These are phyloP conservation scores for Furnarius figulus DNA, from an alignment of 2,113 vertebrate species.

Conservation along the genomic window DNA sequence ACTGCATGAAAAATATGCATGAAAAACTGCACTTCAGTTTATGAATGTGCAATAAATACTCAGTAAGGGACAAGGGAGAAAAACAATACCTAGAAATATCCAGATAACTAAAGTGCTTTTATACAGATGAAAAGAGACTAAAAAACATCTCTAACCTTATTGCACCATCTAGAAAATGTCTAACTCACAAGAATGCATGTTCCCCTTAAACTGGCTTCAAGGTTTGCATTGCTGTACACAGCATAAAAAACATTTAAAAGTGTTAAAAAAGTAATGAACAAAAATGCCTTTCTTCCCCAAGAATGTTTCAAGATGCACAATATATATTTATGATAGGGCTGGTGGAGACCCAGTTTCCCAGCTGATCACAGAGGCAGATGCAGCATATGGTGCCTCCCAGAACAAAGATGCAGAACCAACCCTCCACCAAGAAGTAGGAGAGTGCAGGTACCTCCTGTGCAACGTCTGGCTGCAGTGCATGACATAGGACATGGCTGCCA, in stretches of 20 bases:
- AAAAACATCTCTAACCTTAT: background rate
- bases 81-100: slow-evolving; percentile 24
- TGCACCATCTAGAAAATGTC: slow-evolving; percentile 9
- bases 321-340: background rate
- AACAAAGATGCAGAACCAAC: background rate
- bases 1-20: background rate
- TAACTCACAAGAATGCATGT: background rate
- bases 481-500: background rate
- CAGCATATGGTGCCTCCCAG: background rate
- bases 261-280: background rate
- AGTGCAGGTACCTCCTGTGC: background rate
- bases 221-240: background rate
- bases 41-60: slow-evolving; percentile 60
- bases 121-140: slow-evolving; percentile 35
- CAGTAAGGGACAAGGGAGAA: slow-evolving; percentile 5
- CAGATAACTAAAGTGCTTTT: background rate
- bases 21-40: slow-evolving; percentile 48
- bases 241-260: background rate
- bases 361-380: background rate
- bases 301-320: background rate
- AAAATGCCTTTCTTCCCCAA: background rate
- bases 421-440: background rate
- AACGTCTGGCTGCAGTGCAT: background rate
- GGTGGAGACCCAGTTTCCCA: background rate
- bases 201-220: background rate